phyloP scores from a whole-genome alignment of 2,888 invertebrate species.

The Ditylenchus weischeri region DNA sequence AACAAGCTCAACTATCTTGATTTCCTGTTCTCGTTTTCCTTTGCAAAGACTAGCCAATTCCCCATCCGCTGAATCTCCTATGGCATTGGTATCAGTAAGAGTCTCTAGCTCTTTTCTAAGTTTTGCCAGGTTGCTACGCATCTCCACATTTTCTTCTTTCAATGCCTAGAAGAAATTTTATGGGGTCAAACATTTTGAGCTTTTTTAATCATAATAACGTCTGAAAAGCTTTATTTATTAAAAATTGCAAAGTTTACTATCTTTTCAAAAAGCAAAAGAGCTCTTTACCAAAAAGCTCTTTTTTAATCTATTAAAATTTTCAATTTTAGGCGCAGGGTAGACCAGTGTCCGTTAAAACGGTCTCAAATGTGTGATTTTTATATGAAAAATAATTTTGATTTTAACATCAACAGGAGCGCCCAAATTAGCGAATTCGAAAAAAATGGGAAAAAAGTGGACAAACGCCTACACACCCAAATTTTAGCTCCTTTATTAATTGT shows the following conservation, averaged over 20 bases:
- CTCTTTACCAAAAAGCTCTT: too few relatives aligned
- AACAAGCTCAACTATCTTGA: constrained; percentile 63
- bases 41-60: constrained; percentile 71
- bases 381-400: too few relatives aligned
- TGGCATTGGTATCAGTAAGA: constrained; percentile 5
- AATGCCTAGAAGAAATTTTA: constrained; percentile 19
- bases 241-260: background rate
- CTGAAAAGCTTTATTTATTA: background rate
- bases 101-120: constrained; percentile 32
- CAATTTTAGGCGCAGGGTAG: too few relatives aligned
- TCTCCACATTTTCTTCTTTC: constrained; percentile 31
- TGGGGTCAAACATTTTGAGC: background rate
- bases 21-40: constrained; percentile 80
- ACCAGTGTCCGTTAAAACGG: too few relatives aligned
- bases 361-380: too few relatives aligned
- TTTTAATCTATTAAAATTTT: too few relatives aligned
- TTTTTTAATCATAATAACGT: background rate
- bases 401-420: too few relatives aligned
- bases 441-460: too few relatives aligned
- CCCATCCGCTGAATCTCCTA: constrained; percentile 20
- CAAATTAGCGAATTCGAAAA: too few relatives aligned
- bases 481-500: too few relatives aligned
- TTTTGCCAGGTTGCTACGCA: constrained; percentile 23
- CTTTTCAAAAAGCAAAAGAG: background rate
- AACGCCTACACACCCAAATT: too few relatives aligned